Base-by-base conservation (phyloP, 2,113 vertebrate genomes). In the Oreochromis aureus region DNA sequence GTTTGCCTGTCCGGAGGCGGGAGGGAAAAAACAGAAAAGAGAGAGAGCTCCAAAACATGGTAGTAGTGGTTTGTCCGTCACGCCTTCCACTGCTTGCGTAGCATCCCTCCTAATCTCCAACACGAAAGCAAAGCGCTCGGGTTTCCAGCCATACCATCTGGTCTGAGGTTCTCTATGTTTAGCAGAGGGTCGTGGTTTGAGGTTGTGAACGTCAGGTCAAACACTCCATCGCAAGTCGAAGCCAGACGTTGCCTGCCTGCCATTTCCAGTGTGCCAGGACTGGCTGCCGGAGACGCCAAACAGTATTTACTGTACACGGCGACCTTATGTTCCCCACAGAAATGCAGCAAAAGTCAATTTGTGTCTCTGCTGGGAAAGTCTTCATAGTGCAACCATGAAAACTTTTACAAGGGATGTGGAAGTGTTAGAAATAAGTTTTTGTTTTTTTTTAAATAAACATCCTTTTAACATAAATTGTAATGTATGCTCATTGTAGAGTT, bases 141-240 rank as follows among this genome's bases (percentile, higher is more conserved):
- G 59, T 94, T 94, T 92, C 93, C 90, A 93, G 80, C 59, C 19
- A 39, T 84, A 85, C 58, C 86, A 88, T 95, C 91, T 94, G 95
- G 90, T 95, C 90, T 87, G 90, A 93, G 91, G 89, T 84, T 93
- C 73, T 87, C 95, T 95, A 95, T 88, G 94, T 96, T 96, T 95
- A 96, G 96, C 90, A 34, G 86, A 73, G 90, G 85, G 76, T 87
- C 30, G 81, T 88, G 96, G 94, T 95, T 96, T 92, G 88, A 91
- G 89, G 86, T 80, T 79, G 80, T 85, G 87, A 83, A 34, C 55
- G 34, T 9, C 59, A 56, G 91, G 89, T 95, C 89, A 86, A 55
- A 90, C 48, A 24, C 82, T 82, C 81, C 81, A 69, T 66, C 76
- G 11, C 55, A 61, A 53, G 80, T 10, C 3, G 9, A 24, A 83